Percentiles rank a stretch among this genome's conserved stretches.
These are phyloP conservation scores for Pimpla rufipes DNA, from an alignment of 2,888 invertebrate genomes.

Conservation along the genomic window DNA sequence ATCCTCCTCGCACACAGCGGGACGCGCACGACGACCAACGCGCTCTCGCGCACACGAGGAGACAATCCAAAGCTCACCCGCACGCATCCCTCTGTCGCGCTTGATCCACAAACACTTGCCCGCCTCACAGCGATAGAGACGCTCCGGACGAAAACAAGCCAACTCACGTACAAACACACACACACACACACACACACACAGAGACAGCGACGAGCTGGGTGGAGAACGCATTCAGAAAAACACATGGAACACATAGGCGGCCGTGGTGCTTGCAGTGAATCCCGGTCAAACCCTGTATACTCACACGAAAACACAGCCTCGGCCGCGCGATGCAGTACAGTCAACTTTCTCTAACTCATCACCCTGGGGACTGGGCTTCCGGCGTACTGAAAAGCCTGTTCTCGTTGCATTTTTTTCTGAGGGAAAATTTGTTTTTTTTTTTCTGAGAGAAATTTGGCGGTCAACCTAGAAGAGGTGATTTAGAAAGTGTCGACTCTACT, in stretches of 20 bases:
- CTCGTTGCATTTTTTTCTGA: no score
- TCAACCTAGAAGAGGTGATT: no score
- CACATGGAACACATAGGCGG: constrained; percentile 24
- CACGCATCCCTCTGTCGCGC: constrained; percentile 40
- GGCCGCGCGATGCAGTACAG: no score
- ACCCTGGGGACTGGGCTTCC: no score
- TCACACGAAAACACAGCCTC: constrained; percentile 26
- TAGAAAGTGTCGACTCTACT: no score
- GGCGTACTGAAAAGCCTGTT: no score
- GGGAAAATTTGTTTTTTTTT: no score
- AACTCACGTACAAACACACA: constrained; percentile 43
- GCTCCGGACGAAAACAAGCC: constrained; percentile 40
- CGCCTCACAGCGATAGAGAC: constrained; percentile 16
- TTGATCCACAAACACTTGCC: constrained; percentile 42
- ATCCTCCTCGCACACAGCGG: constrained; percentile 78
- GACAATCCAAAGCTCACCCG: constrained; percentile 39
- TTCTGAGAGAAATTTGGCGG: no score
- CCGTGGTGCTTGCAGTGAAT: constrained; percentile 52
- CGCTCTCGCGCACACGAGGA: constrained; percentile 19
- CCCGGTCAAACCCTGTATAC: constrained; percentile 73
- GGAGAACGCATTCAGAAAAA: constrained; percentile 10
- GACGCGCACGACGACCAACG: constrained; percentile 44
- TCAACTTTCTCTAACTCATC: no score
- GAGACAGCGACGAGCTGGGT: constrained; percentile 10
- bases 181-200: no score